Conservation (phyloP, 2,888 invertebrate species). For the Pseudococcus viburni region DNA sequence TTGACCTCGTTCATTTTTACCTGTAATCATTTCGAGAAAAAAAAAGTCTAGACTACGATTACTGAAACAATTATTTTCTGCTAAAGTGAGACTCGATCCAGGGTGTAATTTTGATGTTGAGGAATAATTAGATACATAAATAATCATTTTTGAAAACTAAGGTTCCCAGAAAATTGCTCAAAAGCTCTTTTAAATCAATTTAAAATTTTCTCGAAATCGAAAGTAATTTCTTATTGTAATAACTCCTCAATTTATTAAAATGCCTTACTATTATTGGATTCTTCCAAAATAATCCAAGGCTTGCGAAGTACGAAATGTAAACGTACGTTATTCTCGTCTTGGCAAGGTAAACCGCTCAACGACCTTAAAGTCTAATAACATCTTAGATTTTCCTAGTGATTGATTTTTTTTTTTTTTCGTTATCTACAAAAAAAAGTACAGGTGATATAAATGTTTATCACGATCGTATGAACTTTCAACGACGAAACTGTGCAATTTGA, state of each 20-base stretch:
- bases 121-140: too few relatives aligned
- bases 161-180: too few relatives aligned
- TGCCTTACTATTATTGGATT: too few relatives aligned
- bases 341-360: slow-evolving; percentile 38
- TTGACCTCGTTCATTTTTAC: slow-evolving; percentile 11
- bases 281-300: not conserved
- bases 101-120: too few relatives aligned
- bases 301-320: not conserved
- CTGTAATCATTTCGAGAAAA: not conserved
- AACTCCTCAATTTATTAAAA: too few relatives aligned
- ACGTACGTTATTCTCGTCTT: slow-evolving; percentile 17
- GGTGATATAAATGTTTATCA: not conserved
- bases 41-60: too few relatives aligned
- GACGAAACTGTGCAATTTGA: not conserved
- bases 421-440: not conserved
- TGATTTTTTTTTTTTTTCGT: not conserved
- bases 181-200: too few relatives aligned
- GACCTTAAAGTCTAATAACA: slow-evolving; percentile 15
- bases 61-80: too few relatives aligned
- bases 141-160: too few relatives aligned
- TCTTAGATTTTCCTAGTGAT: not conserved
- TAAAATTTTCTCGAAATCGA: too few relatives aligned
- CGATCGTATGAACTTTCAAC: slow-evolving; percentile 22
- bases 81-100: too few relatives aligned
- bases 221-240: too few relatives aligned